Evolutionary conservation across 2,113 vertebrate species (phyloP), one percentile per base, ranked within the genome.

Genomic region (Myodes glareolus): DNA sequence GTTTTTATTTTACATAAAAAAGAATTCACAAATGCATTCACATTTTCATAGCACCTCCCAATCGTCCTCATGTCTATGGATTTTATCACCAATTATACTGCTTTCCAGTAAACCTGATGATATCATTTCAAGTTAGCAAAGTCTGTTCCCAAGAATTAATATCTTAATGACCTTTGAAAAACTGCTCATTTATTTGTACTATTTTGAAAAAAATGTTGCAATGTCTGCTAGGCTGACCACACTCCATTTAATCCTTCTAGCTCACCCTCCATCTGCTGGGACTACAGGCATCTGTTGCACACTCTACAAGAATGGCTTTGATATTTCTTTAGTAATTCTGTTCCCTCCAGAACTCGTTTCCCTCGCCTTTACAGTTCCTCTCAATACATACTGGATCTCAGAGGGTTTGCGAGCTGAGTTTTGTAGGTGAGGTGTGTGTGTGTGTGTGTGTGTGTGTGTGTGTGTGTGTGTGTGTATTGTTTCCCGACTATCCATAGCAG

Each of bases 311-410:
- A 95, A 93, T 97, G 96, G 88, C 86, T 96, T 97, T 97, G 97
- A 94, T 68, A 81, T 91, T 98, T 97, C 91, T 97, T 98, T 95
- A 82, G 88, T 94, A 61, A 90, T 42, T 90, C 55, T 93, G 42
- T 97, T 97, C 81, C 94, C 84, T 67, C 31, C 13, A 93, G 16
- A 95, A 86, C 52, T 96, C 88, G 16, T 92, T 97, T 98, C 97
- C 94, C 98, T 93, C 80, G 39, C 91, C 97, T 78, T 85, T 76
- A 73, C 9, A 94, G 88, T 86, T 97, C 76, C 10, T 92, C 87
- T 92, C 94, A 96, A 87, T 95, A 95, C 95, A 90, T 96, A 50
- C 96, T 98, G 97, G 73, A 92, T 82, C 97, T 70, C 77, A 72
- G 67, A 86, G 65, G 95, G 0, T 96, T 78, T 39, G 12, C 36